Percentiles rank a stretch among this genome's conserved stretches.
phyloP scores from a whole-genome alignment of 2,113 vertebrate genomes.

The Dromiciops gliroides region DNA sequence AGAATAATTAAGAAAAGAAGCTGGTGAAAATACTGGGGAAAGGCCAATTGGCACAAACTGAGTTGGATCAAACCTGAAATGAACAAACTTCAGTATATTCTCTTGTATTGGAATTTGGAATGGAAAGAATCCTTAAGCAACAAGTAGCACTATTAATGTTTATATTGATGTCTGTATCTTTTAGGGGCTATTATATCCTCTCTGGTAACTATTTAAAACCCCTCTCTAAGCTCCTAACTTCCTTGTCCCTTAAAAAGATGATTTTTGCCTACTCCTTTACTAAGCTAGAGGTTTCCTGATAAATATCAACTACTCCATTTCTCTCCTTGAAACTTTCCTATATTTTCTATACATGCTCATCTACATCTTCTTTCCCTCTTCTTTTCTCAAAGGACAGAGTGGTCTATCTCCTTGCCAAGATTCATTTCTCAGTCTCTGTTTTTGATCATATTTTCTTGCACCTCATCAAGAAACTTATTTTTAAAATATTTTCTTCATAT shows the following conservation, averaged over 20 bases:
- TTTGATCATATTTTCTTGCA: not conserved
- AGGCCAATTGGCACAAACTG: conserved; percentile 30
- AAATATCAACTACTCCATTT: not conserved
- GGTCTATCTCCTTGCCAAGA: not conserved
- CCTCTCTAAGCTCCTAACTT: not conserved
- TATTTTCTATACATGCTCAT: not conserved
- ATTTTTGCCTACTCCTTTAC: not conserved
- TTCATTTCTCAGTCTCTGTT: not conserved
- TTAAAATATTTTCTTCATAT: not conserved
- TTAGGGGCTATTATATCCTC: not conserved
- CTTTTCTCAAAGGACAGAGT: not conserved
- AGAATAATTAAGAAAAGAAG: conserved; percentile 40
- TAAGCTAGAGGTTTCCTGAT: not conserved
- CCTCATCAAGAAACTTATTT: not conserved
- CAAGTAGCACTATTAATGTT: conserved; percentile 38
- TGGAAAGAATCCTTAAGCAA: conserved; percentile 17
- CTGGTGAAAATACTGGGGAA: conserved; percentile 41
- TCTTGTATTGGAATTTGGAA: not conserved
- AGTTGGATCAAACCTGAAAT: conserved; percentile 2
- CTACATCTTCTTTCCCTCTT: not conserved
- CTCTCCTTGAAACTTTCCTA: too few species aligned
- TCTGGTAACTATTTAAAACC: not conserved
- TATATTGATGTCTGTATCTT: conserved; percentile 4
- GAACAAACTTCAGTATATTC: conserved; percentile 12
- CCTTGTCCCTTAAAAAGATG: not conserved